Base-by-base conservation (phyloP, 1,140 invertebrate species). In the Listronotus oregonensis region DNA sequence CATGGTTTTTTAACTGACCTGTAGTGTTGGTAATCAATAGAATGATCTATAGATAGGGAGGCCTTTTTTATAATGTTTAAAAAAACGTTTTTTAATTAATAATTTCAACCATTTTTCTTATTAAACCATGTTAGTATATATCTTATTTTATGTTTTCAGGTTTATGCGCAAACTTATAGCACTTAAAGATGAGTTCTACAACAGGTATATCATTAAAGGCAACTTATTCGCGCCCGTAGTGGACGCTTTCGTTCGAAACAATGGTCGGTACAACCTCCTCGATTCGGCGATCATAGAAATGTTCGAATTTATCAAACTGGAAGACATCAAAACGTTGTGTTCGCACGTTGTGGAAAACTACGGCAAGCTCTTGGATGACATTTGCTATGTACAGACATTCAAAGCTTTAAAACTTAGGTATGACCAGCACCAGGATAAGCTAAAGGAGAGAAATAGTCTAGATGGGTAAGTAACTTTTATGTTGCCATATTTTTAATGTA, bases 251-350 rank as follows among this genome's bases (percentile, higher is more conserved):
- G 88, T 94, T 75, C 87, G 90, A 72, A 99, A 99, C 82, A 97
- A 97, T 79, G 93, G 95, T 68, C 80, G 84, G 77, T 99, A 99
- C 80, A 99, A 99, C 83, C 87, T 99, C 55, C 82, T 99, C 58
- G 98, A 99, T 81, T 99, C 97, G 12, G 97, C 98, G 62, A 96
- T 99, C 77, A 86, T 99, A 77, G 98, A 99, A 85, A 88, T 99
- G 82, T 99, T 99, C 85, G 98, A 99, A 82, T 99, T 97, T 82
- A 97, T 99, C 61, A 95, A 94, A 85, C 79, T 92, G 79, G 95
- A 98, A 84, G 95, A 97, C 80, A 94, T 98, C 42, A 97, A 96
- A 82, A 90, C 92, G n/a, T 83, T 98, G 69, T 95, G 93, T 83
- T 89, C 89, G 47, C 93, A 98, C 79, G 90, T 98, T 71, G 92